phyloP scores from a whole-genome alignment of 2,888 invertebrate genomes.

The Drosophila multiciliata region DNA sequence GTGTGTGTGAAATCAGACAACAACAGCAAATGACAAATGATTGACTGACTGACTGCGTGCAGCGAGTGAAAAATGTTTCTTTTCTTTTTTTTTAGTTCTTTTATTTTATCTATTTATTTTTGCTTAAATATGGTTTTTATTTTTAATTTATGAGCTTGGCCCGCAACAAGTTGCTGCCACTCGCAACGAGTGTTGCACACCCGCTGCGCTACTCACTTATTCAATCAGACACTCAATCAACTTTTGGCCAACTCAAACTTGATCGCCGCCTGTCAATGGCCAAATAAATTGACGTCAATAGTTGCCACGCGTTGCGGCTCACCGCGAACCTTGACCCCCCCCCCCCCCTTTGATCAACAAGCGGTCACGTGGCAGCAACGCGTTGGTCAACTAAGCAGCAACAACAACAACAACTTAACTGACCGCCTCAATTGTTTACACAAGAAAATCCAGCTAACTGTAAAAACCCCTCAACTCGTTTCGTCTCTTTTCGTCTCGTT shows the following conservation, averaged over 20 bases:
- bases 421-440: constrained; percentile 35
- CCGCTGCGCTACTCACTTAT: constrained; percentile 28
- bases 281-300: constrained; percentile 16
- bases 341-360: constrained; percentile 1
- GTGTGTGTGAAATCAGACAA: constrained; percentile 10
- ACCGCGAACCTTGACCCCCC: constrained; percentile 52
- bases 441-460: constrained; percentile 2
- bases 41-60: constrained; percentile 33
- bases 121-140: background rate
- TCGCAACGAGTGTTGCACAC: background rate
- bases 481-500: background rate
- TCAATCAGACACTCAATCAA: constrained; percentile 44
- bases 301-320: constrained; percentile 33
- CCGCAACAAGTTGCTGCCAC: constrained; percentile 3
- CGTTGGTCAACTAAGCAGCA: constrained; percentile 37
- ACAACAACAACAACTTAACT: constrained; percentile 12
- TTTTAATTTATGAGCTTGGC: background rate
- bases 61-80: background rate
- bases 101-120: too few relatives aligned
- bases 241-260: constrained; percentile 2
- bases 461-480: background rate
- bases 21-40: constrained; percentile 33
- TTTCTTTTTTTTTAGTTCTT: background rate
- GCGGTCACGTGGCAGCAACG: constrained; percentile 32
- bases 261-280: constrained; percentile 31